Conservation (phyloP, 2,113 vertebrate genomes). For the Eptesicus fuscus region DNA sequence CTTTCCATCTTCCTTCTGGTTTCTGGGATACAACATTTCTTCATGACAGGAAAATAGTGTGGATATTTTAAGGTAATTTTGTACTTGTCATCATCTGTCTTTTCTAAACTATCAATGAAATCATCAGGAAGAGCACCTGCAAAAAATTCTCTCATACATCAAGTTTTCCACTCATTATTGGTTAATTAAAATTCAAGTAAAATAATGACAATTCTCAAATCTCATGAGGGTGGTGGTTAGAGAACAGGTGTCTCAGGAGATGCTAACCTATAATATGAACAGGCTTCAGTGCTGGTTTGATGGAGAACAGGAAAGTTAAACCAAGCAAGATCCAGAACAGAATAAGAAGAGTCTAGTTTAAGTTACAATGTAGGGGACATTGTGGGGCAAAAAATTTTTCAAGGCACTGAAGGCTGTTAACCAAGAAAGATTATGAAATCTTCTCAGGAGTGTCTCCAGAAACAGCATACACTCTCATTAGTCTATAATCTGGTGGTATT, state of each 20-base stretch:
- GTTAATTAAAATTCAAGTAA: conserved; percentile 27
- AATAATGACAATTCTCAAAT: conserved; percentile 12
- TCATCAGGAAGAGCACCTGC: conserved; percentile 90
- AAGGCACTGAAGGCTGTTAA: neutral
- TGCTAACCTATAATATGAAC: neutral
- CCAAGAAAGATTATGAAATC: neutral
- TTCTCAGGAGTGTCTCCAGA: neutral
- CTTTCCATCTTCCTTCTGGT: conserved; percentile 93
- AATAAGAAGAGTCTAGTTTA: neutral
- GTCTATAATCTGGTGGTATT: neutral
- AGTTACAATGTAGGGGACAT: neutral
- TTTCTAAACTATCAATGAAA: conserved; percentile 90
- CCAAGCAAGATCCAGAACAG: neutral
- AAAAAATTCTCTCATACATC: conserved; percentile 69
- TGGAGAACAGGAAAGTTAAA: neutral
- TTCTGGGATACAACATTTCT: conserved; percentile 92
- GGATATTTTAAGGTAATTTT: conserved; percentile 94
- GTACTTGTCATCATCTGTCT: conserved; percentile 81
- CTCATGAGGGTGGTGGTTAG: neutral
- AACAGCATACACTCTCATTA: neutral
- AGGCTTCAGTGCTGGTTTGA: neutral
- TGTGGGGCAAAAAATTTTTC: neutral
- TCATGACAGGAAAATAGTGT: conserved; percentile 95
- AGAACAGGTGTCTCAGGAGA: neutral
- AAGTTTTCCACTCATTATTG: neutral